phyloP scores from a whole-genome alignment of 2,888 invertebrate species.

The Drosophila lacicola region DNA sequence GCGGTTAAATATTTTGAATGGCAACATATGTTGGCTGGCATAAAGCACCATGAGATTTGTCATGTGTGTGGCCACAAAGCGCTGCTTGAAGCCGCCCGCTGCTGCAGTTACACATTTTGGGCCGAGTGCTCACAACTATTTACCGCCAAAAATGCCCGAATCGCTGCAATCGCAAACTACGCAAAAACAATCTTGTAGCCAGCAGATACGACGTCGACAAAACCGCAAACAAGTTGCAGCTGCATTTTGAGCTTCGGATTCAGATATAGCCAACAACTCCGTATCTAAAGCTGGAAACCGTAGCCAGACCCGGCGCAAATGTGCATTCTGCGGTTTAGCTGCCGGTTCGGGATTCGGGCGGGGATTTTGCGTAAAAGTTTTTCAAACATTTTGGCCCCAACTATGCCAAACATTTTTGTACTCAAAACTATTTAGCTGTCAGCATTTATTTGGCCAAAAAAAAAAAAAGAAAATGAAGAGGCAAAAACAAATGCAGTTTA shows the following conservation, averaged over 20 bases:
- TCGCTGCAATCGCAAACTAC: slow-evolving; percentile 61
- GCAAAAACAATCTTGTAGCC: slow-evolving; percentile 65
- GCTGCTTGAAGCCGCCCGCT: slow-evolving; percentile 18
- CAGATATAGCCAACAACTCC: slow-evolving; percentile 20
- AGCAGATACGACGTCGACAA: slow-evolving; percentile 56
- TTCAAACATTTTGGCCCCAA: slow-evolving; percentile 70
- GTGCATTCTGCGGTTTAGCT: slow-evolving; percentile 70
- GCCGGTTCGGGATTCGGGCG: slow-evolving; percentile 22
- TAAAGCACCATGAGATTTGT: slow-evolving; percentile 79
- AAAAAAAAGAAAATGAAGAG: neutral
- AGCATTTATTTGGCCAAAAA: slow-evolving; percentile 56
- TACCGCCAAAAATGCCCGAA: slow-evolving; percentile 50
- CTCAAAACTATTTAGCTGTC: slow-evolving; percentile 77
- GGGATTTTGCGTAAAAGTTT: slow-evolving; percentile 78
- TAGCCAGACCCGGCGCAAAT: slow-evolving; percentile 46
- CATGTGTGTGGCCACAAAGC: slow-evolving; percentile 63
- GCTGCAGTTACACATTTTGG: slow-evolving; percentile 31
- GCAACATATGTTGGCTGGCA: slow-evolving; percentile 79
- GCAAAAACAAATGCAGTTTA: slow-evolving; percentile 35
- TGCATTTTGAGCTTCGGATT: slow-evolving; percentile 47
- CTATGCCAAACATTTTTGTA: slow-evolving; percentile 78
- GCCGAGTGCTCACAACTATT: slow-evolving; percentile 62
- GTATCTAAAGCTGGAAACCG: slow-evolving; percentile 16
- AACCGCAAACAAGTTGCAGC: slow-evolving; percentile 77
- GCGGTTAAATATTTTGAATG: slow-evolving; percentile 82